Base-by-base conservation (phyloP, 1,140 invertebrate genomes). In the Lepidotrigona ventralis region DNA sequence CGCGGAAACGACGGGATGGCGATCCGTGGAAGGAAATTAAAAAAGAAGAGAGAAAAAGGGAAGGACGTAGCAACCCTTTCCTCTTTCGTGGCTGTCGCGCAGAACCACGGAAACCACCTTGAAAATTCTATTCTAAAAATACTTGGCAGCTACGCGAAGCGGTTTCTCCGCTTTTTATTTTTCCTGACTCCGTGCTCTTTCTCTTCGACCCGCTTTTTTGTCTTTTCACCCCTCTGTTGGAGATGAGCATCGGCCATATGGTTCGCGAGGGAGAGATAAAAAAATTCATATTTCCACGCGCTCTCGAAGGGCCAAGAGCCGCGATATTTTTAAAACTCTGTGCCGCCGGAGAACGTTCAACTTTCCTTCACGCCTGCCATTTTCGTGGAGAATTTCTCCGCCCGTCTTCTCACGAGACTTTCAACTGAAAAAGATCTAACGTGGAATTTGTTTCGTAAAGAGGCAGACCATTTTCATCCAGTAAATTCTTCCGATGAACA, bases 281-380 rank as follows among this genome's bases (percentile, higher is more conserved):
- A 89, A 89, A 89, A 89, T 89, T 89, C 92, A 93, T 93, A 93
- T 93, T 93, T 92, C 89, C 90, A 93, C 91, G 39, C 39, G 39
- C 90, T 86, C 26, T 68, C 33, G 33, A 92, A 92, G 92, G 91
- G 91, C 90, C 91, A 46, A 8, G 72, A 82, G 86, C 73, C 80
- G 63, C 80, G 76, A n/a, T 89, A 89, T 89, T 89, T 89, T 89
- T 89, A 89, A 46, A 88, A 88, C 86, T 56, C 71, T 54, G 17
- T 21, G 21, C 77, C 75, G 66, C 76, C 72, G n/a, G 64, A 83
- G 86, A 73, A 58, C 87, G 72, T 88, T 88, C 87, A 81, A 87
- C 86, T 87, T 85, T 84, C 60, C 69, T 21, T 64, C 63, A 74
- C 64, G 64, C 60, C 63, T 54, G n/a, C 15, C 72, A 19, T 60